Evolutionary conservation across 2,797 vertebrate species (phyloP), one percentile per base, ranked within the genome.

Genomic region (Manis pentadactyla): DNA sequence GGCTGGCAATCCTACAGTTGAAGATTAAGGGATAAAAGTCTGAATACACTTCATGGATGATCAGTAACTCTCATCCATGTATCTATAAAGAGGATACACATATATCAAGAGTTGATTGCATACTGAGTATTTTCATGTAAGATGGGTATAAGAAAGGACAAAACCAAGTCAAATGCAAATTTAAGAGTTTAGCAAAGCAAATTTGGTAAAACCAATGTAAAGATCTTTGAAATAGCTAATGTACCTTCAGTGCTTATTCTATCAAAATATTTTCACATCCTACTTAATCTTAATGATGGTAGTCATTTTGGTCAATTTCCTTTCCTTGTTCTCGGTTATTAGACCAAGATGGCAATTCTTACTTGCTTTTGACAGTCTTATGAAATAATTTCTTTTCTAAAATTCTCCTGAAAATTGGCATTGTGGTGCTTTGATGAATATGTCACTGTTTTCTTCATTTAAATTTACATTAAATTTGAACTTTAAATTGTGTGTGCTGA

Each of bases 181-280:
- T 34, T 37, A 53, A 93, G 53, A 5, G 4, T 46, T 89, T 85
- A 81, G 53, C 34, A 61, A n/a, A 27, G 49, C 92, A 55, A 87
- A 77, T 81, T 39, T 69, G 42, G 18, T 66, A 81, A 87, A 87
- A 13, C 1, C 14, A 87, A 85, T 51, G 10, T 73, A 13, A 90
- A 51, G 15, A 63, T 5, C 68, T 57, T 71, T 93, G 23, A 81
- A 87, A 71, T 7, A 73, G 17, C 4, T 77, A 86, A 63, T 87
- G 84, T 84, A 42, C 27, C 68, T 94, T 82, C 42, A 93, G 25
- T 6, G 29, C 19, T 94, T 75, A 46, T 15, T 90, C n/a, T 81
- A 29, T 51, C 77, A 73, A 94, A 95, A 66, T 92, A 87, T 74
- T 92, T 89, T 81, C 31, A 68, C 21, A 84, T 81, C 9, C 5